A percentile compares a stretch with the other conserved stretches of the same genome.
phyloP scores from a whole-genome alignment of 2,113 vertebrate genomes.

The Prolemur simus region DNA sequence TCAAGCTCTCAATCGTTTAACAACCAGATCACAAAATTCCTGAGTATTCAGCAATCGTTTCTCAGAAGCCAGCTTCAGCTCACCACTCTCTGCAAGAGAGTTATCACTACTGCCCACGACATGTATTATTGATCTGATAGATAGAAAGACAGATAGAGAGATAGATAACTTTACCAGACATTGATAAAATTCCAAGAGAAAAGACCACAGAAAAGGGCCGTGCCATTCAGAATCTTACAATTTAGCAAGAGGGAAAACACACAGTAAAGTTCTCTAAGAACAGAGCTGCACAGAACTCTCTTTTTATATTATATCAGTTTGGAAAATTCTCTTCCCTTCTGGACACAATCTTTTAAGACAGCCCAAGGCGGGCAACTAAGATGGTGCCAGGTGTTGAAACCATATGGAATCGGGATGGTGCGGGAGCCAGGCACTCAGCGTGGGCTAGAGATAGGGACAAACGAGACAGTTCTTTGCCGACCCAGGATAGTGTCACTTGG shows the following conservation, averaged over 20 bases:
- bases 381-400: rapidly evolving
- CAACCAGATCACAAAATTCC: not conserved
- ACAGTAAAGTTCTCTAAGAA: not conserved
- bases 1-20: not conserved
- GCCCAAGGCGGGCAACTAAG: not conserved
- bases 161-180: too few species aligned
- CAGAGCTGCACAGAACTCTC: not conserved
- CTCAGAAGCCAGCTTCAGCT: not conserved
- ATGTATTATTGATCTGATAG: not conserved
- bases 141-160: too few species aligned
- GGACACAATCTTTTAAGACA: not conserved
- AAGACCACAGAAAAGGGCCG: not conserved
- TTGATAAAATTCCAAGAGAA: not conserved
- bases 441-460: rapidly evolving
- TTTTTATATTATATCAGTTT: not conserved
- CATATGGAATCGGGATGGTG: rapidly evolving
- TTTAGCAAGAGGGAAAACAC: not conserved
- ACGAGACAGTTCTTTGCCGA: too few species aligned
- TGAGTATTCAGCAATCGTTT: not conserved
- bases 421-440: rapidly evolving
- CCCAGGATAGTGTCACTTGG: not conserved
- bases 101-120: not conserved
- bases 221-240: not conserved
- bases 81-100: not conserved
- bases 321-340: not conserved